phyloP scores from a whole-genome alignment of 1,140 invertebrate species.

The Latrodectus geometricus region DNA sequence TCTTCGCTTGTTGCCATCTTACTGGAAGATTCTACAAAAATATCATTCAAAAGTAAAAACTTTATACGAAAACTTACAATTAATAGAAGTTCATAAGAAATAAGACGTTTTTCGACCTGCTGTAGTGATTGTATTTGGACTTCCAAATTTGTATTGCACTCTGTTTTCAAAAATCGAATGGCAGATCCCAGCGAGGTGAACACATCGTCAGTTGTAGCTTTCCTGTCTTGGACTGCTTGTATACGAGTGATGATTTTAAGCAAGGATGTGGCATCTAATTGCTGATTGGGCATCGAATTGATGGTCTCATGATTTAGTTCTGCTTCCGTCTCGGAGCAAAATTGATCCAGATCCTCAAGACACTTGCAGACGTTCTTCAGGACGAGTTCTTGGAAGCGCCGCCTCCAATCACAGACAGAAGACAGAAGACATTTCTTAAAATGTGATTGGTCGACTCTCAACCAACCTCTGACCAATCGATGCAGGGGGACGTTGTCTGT shows the following conservation, averaged over 20 bases:
- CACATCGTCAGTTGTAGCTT: conserved; percentile 79
- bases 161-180: conserved; percentile 72
- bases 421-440: conserved; percentile 93
- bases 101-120: neutral
- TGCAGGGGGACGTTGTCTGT: neutral
- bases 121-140: conserved; percentile 71
- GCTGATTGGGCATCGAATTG: conserved; percentile 63
- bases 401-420: conserved; percentile 91
- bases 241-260: conserved; percentile 72
- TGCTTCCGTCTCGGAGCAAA: conserved; percentile 74
- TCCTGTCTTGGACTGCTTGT: conserved; percentile 71
- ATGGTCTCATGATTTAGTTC: conserved; percentile 74
- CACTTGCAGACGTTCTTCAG: conserved; percentile 71
- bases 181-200: conserved; percentile 88
- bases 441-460: conserved; percentile 88
- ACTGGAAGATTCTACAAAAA: conserved; percentile 87
- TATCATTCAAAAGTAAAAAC: neutral
- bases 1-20: conserved; percentile 95
- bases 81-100: too few species aligned
- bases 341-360: conserved; percentile 73
- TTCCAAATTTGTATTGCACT: conserved; percentile 72
- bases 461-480: conserved; percentile 87
- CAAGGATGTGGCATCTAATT: conserved; percentile 72
- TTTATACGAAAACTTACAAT: neutral
- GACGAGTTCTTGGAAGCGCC: conserved; percentile 94